A percentile compares a stretch with the other conserved stretches of the same genome.
These are phyloP conservation scores for Microctonus aethiopoides DNA, from an alignment of 2,888 invertebrate genomes.

Conservation along the genomic window DNA sequence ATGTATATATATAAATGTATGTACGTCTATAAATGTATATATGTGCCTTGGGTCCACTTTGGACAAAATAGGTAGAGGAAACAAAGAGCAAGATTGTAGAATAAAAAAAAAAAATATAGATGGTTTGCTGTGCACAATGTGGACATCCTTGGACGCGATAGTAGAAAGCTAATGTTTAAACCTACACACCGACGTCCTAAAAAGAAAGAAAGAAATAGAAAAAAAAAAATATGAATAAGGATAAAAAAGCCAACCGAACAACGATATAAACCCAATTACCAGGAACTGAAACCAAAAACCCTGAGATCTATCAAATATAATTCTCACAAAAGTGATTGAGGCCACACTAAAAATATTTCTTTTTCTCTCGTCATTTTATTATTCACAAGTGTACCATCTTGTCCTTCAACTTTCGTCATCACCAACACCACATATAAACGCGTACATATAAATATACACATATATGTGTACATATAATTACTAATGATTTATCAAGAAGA, in stretches of 20 bases:
- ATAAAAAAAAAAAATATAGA: neutral
- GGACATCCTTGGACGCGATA: slow-evolving; percentile 3
- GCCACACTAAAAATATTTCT: neutral
- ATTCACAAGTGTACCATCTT: neutral
- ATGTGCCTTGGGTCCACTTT: neutral
- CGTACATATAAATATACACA: too few relatives aligned
- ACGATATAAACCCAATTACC: slow-evolving; percentile 5
- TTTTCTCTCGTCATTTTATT: neutral
- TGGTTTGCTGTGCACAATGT: neutral
- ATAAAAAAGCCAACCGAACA: neutral
- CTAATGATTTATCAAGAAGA: neutral
- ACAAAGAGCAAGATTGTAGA: neutral
- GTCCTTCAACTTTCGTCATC: neutral
- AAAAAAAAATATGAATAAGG: neutral
- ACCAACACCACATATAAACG: neutral
- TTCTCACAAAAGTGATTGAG: neutral
- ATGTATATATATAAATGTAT: neutral
- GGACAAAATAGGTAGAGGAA: neutral
- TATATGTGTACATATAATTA: neutral
- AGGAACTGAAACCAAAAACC: neutral
- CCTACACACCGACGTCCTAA: neutral
- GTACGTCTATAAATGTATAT: neutral
- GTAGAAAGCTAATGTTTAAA: slow-evolving; percentile 8
- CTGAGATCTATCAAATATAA: neutral
- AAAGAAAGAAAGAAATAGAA: neutral